Base-by-base conservation (phyloP, 2,113 vertebrate genomes). In the Oryzias melastigma region DNA sequence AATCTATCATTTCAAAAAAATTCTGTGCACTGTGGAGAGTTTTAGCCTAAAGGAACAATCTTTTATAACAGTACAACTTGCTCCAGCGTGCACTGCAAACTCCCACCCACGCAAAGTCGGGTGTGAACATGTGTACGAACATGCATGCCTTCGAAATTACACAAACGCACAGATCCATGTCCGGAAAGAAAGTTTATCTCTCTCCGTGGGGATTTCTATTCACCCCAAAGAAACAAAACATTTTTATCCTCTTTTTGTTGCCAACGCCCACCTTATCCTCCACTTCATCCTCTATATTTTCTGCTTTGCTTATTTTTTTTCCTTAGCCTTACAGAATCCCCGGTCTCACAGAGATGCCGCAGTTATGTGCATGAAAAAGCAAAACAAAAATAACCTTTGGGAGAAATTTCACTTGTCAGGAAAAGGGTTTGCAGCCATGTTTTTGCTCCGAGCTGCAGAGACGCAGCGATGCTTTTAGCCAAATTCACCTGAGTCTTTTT, bases 11-110 rank as follows among this genome's bases (percentile, higher is more conserved):
- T 65, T 45, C 14, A 5, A 41, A 49, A 53, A 69, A 68, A 46
- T 29, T 22, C 19, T 10, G 7, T 52, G 49, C 29, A 47, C 19
- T 46, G 46, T 63, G 65, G 63, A 58, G 65, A 66, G 58, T 27
- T 44, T 72, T 61, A 46, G 68, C 75, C 68, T 72, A 24, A 62
- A 80, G 80, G 53, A 73, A 43, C 16, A 17, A 63, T 44, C 78
- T 77, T 76, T 47, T 19, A n/a, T 47, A 57, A 75, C 75, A 50
- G 27, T 53, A 60, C 73, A 63, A 67, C 68, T 57, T 78, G 71
- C 76, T 83, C 59, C 69, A 68, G 64, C 7, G 4, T 58, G 44
- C 18, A 65, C 44, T 44, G 52, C 53, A 62, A 68, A 66, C 65
- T 62, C 68, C 61, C 76, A 72, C 72, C 78, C 81, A 72, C 68